Percentiles rank a stretch among this genome's conserved stretches.
These are phyloP conservation scores for Philonicus albiceps DNA, from an alignment of 2,888 invertebrate genomes.

Conservation along the genomic window DNA sequence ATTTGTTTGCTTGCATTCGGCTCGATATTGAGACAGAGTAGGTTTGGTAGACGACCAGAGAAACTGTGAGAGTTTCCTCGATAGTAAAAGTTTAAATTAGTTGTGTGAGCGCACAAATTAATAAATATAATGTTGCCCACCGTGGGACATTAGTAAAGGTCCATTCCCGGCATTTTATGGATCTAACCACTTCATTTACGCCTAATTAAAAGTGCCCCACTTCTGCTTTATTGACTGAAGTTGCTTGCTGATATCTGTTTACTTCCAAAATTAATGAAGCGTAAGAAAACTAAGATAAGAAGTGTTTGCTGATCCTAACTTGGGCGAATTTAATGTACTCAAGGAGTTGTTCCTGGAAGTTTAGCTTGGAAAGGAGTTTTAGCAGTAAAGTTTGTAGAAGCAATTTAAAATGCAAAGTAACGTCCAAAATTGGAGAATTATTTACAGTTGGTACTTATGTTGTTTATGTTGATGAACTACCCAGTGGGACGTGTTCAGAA, in stretches of 20 bases:
- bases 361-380: background rate
- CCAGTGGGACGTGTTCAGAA: background rate
- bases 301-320: background rate
- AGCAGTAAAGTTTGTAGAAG: background rate
- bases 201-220: slow-evolving; percentile 2
- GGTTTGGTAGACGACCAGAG: background rate
- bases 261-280: background rate
- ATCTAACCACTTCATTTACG: background rate
- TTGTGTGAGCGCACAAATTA: background rate
- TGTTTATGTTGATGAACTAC: background rate
- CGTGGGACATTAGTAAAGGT: background rate
- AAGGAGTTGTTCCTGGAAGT: background rate
- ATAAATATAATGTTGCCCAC: background rate
- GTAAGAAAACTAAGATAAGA: background rate
- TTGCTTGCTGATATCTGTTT: background rate
- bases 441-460: background rate
- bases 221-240: background rate
- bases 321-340: background rate
- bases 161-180: background rate
- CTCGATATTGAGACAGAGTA: background rate
- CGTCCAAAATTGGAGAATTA: background rate
- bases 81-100: slow-evolving; percentile 9
- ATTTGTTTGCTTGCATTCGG: slow-evolving; percentile 8
- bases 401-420: background rate
- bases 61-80: background rate